Percentiles rank a stretch among this genome's conserved stretches.
Conservation (phyloP, 2,888 invertebrate species). For the Rotaria magnacalcarata region DNA sequence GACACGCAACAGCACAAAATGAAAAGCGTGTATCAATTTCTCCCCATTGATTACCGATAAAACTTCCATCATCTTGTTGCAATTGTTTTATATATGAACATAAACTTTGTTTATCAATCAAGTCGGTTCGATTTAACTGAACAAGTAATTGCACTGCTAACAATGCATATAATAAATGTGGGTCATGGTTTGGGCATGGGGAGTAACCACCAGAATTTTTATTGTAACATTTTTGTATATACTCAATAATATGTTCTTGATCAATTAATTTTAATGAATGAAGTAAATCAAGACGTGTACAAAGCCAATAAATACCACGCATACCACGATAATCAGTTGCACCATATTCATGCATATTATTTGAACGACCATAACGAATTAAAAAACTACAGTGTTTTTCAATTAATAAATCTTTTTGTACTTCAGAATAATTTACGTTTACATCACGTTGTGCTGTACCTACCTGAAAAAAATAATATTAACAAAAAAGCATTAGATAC, state of each 20-base stretch:
- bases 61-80: slow-evolving; percentile 89
- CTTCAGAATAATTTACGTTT: not conserved
- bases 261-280: slow-evolving; percentile 70
- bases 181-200: slow-evolving; percentile 83
- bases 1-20: slow-evolving; percentile 79
- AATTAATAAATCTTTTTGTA: slow-evolving; percentile 20
- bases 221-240: slow-evolving; percentile 81
- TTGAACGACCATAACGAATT: slow-evolving; percentile 41
- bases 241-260: slow-evolving; percentile 75
- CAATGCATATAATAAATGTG: slow-evolving; percentile 87
- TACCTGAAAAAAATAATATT: not conserved
- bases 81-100: slow-evolving; percentile 66
- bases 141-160: slow-evolving; percentile 78
- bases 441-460: not conserved
- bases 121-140: not conserved
- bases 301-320: slow-evolving; percentile 97
- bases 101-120: slow-evolving; percentile 19
- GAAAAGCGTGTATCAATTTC: slow-evolving; percentile 91
- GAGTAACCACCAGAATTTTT: slow-evolving; percentile 65
- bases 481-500: not conserved
- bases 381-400: slow-evolving; percentile 41
- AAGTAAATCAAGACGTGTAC: slow-evolving; percentile 87
- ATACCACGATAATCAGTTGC: slow-evolving; percentile 93
- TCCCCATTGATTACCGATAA: slow-evolving; percentile 91
- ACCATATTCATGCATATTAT: slow-evolving; percentile 68